phyloP scores from a whole-genome alignment of 2,888 invertebrate species.

The Polydrusus cervinus region DNA sequence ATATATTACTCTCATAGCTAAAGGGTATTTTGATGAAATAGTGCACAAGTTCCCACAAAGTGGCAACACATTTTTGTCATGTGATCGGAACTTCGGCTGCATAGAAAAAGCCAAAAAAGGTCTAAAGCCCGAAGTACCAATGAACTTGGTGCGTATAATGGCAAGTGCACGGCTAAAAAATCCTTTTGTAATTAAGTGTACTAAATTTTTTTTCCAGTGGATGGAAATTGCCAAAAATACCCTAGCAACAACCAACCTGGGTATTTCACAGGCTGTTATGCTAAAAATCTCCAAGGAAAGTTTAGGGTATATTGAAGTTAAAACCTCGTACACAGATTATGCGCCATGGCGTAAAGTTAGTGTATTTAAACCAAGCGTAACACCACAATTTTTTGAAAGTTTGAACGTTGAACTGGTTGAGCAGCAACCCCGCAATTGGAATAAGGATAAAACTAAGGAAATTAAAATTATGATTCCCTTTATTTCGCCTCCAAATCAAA shows the following conservation, averaged over 20 bases:
- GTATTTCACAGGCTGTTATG: neutral
- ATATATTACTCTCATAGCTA: slow-evolving; percentile 18
- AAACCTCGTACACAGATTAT: neutral
- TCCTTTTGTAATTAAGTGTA: slow-evolving; percentile 13
- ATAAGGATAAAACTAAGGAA: neutral
- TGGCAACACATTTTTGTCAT: slow-evolving; percentile 4
- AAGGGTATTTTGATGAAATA: slow-evolving; percentile 20
- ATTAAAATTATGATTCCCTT: too few relatives aligned
- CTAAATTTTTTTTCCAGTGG: slow-evolving; percentile 8
- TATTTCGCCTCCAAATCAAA: too few relatives aligned
- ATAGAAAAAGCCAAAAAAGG: slow-evolving; percentile 19
- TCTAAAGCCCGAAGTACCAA: slow-evolving; percentile 10
- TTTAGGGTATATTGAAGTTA: slow-evolving; percentile 1
- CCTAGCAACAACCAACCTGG: neutral
- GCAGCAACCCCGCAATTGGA: neutral
- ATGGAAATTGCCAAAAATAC: neutral
- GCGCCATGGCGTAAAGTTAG: too few relatives aligned
- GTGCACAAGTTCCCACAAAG: slow-evolving; percentile 17
- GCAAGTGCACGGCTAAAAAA: slow-evolving; percentile 5
- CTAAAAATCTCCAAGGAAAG: neutral
- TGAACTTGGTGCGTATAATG: slow-evolving; percentile 10
- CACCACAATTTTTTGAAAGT: too few relatives aligned
- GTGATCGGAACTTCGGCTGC: slow-evolving; percentile 14
- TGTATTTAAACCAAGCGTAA: too few relatives aligned
- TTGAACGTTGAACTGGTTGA: too few relatives aligned